Evolutionary conservation across 2,113 vertebrate species (phyloP).

Genomic region (Cyrtonyx montezumae): DNA sequence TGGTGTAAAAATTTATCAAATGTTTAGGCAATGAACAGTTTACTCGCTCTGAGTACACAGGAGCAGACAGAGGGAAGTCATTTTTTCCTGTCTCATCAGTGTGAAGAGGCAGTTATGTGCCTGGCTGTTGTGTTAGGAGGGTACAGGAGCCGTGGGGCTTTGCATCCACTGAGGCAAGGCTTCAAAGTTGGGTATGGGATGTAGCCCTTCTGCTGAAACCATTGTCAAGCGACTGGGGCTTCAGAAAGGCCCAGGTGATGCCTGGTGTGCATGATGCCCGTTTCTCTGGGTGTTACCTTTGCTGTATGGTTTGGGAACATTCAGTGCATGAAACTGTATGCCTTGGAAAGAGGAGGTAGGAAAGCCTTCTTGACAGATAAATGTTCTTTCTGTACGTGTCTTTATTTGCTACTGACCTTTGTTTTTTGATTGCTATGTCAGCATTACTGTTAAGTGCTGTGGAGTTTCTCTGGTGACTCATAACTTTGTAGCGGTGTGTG

Average conservation of each 20-base stretch:
- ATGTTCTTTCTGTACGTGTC: background rate
- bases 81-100: background rate
- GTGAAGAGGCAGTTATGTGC: background rate
- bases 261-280: rapidly evolving
- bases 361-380: background rate
- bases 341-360: background rate
- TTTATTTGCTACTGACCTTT: background rate
- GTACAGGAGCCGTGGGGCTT: background rate
- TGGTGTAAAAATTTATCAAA: background rate
- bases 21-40: background rate
- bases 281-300: background rate
- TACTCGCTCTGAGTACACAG: background rate
- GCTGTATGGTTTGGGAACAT: background rate
- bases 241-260: background rate
- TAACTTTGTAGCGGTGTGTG: rapidly evolving
- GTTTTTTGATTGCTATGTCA: background rate
- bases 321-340: background rate
- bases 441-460: background rate
- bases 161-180: background rate
- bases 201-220: background rate
- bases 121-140: background rate
- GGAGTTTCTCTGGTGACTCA: background rate
- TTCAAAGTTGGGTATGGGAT: background rate
- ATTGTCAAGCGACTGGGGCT: background rate
- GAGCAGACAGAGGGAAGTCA: background rate